phyloP scores from a whole-genome alignment of 2,888 invertebrate genomes.

The Lithophane socia region DNA sequence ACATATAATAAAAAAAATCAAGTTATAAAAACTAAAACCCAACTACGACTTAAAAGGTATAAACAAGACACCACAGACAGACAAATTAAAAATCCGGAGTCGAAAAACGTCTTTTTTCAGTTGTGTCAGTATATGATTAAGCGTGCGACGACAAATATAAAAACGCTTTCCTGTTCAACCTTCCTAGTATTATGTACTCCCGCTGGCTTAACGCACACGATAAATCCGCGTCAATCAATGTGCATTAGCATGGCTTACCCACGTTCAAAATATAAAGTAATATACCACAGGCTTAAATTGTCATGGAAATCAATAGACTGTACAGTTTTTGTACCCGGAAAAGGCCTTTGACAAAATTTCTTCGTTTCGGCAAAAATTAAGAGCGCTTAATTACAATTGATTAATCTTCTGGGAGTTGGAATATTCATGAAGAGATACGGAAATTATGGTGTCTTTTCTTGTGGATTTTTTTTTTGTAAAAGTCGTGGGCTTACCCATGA shows the following conservation, averaged over 20 bases:
- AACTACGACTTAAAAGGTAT: too few relatives aligned
- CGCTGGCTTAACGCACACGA: constrained; percentile 11
- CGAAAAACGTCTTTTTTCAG: too few relatives aligned
- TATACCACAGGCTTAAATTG: constrained; percentile 6
- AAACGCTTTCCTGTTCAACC: background rate
- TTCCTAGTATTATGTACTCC: background rate
- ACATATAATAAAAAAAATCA: background rate
- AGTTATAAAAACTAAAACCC: too few relatives aligned
- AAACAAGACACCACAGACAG: too few relatives aligned
- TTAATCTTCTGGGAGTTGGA: constrained; percentile 33
- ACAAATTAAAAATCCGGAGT: too few relatives aligned
- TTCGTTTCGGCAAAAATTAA: constrained; percentile 35
- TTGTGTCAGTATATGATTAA: too few relatives aligned
- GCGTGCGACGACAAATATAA: background rate
- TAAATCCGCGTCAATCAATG: constrained; percentile 50
- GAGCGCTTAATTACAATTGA: constrained; percentile 54
- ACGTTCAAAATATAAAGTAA: constrained; percentile 19
- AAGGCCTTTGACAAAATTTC: constrained; percentile 2
- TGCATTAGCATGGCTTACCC: constrained; percentile 42
- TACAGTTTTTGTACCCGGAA: constrained; percentile 17
- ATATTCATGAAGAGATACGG: constrained; percentile 36
- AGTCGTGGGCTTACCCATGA: background rate
- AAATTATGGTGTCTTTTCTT: constrained; percentile 21
- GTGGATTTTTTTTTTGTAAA: background rate
- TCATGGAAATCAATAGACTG: constrained; percentile 25